These are phyloP conservation scores for Lagocephalus sceleratus DNA, from an alignment of 2,797 vertebrate genomes.

Conservation along the genomic window DNA sequence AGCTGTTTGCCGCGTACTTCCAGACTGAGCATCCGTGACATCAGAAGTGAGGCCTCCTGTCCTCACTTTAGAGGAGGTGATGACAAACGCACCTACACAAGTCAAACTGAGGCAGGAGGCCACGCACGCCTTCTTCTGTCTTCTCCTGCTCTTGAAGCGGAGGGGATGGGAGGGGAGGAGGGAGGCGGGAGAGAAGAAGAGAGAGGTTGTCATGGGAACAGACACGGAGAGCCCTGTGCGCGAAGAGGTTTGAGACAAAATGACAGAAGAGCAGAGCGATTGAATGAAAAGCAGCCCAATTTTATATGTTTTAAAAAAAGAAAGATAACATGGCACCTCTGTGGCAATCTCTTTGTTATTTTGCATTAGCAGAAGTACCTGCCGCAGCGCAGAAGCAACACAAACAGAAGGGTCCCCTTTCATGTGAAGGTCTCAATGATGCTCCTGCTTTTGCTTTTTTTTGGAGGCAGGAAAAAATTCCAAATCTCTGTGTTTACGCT, in stretches of 20 bases:
- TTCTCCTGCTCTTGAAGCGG: slow-evolving; percentile 29
- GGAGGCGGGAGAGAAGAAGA: background rate
- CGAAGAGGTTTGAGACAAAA: slow-evolving; percentile 62
- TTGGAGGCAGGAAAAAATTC: slow-evolving; percentile 12
- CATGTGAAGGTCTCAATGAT: slow-evolving; percentile 10
- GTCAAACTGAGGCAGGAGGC: slow-evolving; percentile 35
- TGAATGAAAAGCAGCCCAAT: slow-evolving; percentile 46
- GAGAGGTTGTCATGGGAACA: slow-evolving; percentile 76
- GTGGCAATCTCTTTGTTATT: slow-evolving; percentile 36
- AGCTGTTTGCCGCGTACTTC: slow-evolving; percentile 21
- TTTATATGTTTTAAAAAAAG: slow-evolving; percentile 24
- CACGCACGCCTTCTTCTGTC: slow-evolving; percentile 29
- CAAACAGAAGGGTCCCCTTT: slow-evolving; percentile 27
- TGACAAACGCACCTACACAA: slow-evolving; percentile 39
- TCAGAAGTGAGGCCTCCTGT: slow-evolving; percentile 27
- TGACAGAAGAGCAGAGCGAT: slow-evolving; percentile 55
- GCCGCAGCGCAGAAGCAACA: slow-evolving; percentile 13
- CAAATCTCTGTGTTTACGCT: slow-evolving; percentile 15
- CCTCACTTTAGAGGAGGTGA: slow-evolving; percentile 20
- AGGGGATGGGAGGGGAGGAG: background rate
- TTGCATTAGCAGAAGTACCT: slow-evolving; percentile 11
- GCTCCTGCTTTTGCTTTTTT: slow-evolving; percentile 27
- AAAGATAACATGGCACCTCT: slow-evolving; percentile 23
- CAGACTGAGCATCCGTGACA: slow-evolving; percentile 41
- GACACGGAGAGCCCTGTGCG: slow-evolving; percentile 59